Percentiles rank a stretch among this genome's conserved stretches.
Conservation (phyloP, 2,113 vertebrate species). For the Oreochromis niloticus region DNA sequence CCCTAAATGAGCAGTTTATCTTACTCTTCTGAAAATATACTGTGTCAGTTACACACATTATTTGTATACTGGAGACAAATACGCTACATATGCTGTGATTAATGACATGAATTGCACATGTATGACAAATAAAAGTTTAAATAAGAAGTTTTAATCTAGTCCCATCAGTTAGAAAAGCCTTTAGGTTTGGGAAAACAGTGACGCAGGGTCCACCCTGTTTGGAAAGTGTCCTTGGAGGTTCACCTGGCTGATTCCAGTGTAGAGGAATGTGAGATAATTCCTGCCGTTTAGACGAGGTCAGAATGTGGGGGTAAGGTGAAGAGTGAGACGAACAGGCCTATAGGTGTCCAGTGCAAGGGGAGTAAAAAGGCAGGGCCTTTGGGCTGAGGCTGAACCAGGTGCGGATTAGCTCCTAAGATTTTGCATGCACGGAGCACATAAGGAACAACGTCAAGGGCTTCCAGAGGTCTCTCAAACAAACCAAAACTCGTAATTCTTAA, state of each 20-base stretch:
- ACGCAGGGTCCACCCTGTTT: not conserved
- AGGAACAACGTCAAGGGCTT: not conserved
- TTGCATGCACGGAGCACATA: not conserved
- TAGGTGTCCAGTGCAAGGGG: constrained; percentile 14
- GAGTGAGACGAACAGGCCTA: constrained; percentile 24
- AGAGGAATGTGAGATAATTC: constrained; percentile 53
- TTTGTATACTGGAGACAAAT: not conserved
- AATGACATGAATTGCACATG: not conserved
- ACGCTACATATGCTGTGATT: not conserved
- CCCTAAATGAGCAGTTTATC: not conserved
- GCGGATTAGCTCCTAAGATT: not conserved
- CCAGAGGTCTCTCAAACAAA: constrained; percentile 17
- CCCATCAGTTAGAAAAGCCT: not conserved
- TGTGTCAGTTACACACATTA: not conserved
- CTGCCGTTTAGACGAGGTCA: constrained; percentile 20
- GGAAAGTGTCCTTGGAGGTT: constrained; percentile 31
- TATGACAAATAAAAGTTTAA: not conserved
- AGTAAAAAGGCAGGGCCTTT: not conserved
- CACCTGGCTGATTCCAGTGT: constrained; percentile 22
- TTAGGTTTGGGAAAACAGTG: not conserved
- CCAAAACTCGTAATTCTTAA: not conserved
- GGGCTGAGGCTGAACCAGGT: constrained; percentile 45
- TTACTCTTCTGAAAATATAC: not conserved
- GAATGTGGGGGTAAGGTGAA: constrained; percentile 6
- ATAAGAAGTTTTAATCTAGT: not conserved